Base-by-base conservation (phyloP, 2,797 vertebrate species). In the Decapterus maruadsi region DNA sequence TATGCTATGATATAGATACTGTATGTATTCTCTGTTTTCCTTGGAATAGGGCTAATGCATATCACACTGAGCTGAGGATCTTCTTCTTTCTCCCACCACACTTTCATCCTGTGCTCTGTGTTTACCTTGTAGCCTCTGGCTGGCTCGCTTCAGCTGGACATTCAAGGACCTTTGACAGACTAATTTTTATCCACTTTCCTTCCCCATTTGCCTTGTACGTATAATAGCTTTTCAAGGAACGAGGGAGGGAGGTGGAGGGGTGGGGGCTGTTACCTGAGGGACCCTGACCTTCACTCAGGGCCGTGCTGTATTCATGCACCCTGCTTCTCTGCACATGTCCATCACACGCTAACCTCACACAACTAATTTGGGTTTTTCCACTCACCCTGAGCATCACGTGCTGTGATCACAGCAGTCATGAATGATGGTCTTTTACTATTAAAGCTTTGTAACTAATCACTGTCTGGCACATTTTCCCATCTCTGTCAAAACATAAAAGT, bases 161-260 rank as follows among this genome's bases (percentile, higher is more conserved):
- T 59, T 75, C 60, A 69, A 74, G 68, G 78, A 7, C 45, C 61
- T 76, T 55, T 59, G 22, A 68, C 55, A 48, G 45, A 19, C 46
- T 64, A 9, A 0, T 62, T 81, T 72, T 80, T 73, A 79, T 38
- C 65, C 42, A 64, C 34, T 72, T 82, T 73, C 43, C 0, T 54
- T 1, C 11, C 53, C 16, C 42, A 22, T 80, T 88, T 71, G 4
- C 42, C 40, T 59, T 38, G 45, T n/a, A 46, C 22, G 60, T 55
- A 43, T 64, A 67, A 62, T 48, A 54, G 54, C 54, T 68, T 75
- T 53, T 12, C 43, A 65, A 19, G 8, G 45, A 12, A 3, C 26
- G 26, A 26, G 26, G 26, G 26, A 26, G 26, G 26, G 26, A 26
- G 26, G 3, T 1, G 26, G 26, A 3, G 26, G 26, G 40, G 56